Evolutionary conservation across 2,797 vertebrate genomes (phyloP).

Genomic region (Lycodopsis pacificus): DNA sequence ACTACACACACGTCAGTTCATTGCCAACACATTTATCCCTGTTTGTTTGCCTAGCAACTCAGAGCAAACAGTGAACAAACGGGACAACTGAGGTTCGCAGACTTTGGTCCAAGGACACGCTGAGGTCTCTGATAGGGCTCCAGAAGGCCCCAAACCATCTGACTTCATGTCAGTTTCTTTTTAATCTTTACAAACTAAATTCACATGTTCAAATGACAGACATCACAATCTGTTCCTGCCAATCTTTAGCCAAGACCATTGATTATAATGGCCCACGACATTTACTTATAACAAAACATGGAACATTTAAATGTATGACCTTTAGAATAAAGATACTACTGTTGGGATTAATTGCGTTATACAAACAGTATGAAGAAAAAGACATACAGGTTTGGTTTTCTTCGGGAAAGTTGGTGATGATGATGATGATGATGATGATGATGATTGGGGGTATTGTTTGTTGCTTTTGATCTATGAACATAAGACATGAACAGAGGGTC

Average conservation of each 20-base stretch:
- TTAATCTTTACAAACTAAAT: background rate
- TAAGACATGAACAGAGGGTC: background rate
- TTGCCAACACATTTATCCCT: conserved; percentile 12
- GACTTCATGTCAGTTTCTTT: background rate
- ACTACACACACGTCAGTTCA: background rate
- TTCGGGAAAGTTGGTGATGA: background rate
- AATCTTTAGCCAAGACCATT: background rate
- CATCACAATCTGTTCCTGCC: background rate
- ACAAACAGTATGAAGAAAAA: background rate
- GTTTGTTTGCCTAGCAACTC: conserved; percentile 45
- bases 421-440: background rate
- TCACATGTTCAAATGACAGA: background rate
- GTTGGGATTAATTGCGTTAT: background rate
- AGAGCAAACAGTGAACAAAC: conserved; percentile 19
- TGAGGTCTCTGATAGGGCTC: background rate
- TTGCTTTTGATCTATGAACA: background rate
- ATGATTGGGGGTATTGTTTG: background rate
- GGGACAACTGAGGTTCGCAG: background rate
- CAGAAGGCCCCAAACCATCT: background rate
- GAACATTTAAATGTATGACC: background rate
- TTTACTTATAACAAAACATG: background rate
- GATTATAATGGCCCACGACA: background rate
- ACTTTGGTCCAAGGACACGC: background rate
- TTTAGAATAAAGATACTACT: background rate
- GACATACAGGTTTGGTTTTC: background rate